phyloP scores from a whole-genome alignment of 2,797 vertebrate species.

The Megalops cyprinoides region DNA sequence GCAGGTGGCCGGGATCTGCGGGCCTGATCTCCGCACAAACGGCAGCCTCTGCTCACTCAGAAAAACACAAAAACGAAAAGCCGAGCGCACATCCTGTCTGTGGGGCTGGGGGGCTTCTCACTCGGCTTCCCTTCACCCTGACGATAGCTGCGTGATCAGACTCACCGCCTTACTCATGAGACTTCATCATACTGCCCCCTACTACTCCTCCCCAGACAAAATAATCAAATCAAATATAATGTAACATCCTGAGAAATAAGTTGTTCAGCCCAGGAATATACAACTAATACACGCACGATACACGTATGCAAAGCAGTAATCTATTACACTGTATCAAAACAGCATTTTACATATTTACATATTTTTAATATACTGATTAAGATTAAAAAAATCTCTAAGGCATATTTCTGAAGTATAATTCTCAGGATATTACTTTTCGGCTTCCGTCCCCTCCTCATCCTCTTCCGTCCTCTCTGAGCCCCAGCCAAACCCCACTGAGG shows the following conservation, averaged over 20 bases:
- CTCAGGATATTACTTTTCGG: too few relatives aligned
- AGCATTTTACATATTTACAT: too few relatives aligned
- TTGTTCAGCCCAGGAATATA: too few relatives aligned
- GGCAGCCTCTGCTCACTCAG: not conserved
- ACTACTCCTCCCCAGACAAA: too few relatives aligned
- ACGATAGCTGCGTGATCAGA: not conserved
- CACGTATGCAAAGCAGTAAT: too few relatives aligned
- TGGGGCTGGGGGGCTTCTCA: not conserved
- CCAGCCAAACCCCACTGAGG: not conserved
- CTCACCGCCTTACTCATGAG: not conserved
- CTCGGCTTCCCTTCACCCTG: not conserved
- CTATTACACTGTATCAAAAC: too few relatives aligned
- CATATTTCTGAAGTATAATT: too few relatives aligned
- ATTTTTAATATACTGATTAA: too few relatives aligned
- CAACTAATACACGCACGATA: too few relatives aligned
- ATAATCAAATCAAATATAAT: too few relatives aligned
- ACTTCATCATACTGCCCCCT: not conserved
- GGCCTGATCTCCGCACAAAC: not conserved
- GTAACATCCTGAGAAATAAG: too few relatives aligned
- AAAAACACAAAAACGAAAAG: not conserved
- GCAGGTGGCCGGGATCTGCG: not conserved
- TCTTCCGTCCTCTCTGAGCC: constrained; percentile 34
- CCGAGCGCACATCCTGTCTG: not conserved
- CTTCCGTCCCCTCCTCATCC: not conserved
- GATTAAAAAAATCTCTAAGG: too few relatives aligned